These are phyloP conservation scores for Melanostigma gelatinosum DNA, from an alignment of 2,113 vertebrate genomes.

Conservation along the genomic window DNA sequence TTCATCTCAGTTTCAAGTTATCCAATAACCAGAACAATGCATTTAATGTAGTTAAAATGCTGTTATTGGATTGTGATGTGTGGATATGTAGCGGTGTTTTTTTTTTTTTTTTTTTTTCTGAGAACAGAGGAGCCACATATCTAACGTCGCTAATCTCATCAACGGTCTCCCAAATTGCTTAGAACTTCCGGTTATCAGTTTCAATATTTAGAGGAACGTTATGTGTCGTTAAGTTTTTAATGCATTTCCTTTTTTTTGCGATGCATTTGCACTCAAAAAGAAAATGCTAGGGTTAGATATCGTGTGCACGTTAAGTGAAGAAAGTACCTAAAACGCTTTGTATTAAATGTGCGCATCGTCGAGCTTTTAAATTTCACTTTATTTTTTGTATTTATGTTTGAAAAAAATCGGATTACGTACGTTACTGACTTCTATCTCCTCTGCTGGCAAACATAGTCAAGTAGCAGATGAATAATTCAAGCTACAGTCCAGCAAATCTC, in stretches of 20 bases:
- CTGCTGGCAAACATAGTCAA: not conserved
- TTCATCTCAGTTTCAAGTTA: not conserved
- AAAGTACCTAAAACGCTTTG: not conserved
- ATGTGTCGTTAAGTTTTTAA: too few relatives aligned
- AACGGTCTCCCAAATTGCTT: conserved; percentile 21
- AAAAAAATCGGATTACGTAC: not conserved
- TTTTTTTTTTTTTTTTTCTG: not conserved
- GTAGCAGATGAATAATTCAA: not conserved
- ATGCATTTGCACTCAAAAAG: not conserved
- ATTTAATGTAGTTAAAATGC: not conserved
- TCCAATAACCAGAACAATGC: accelerated
- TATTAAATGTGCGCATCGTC: not conserved
- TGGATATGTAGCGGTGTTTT: not conserved
- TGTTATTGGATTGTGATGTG: not conserved
- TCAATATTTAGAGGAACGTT: not conserved
- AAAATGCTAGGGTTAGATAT: not conserved
- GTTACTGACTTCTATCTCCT: not conserved
- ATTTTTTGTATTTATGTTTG: too few relatives aligned
- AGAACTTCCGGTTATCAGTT: conserved; percentile 39
- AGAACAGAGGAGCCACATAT: not conserved
- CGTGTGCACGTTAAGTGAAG: not conserved
- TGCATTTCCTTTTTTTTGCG: not conserved
- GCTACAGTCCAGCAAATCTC: not conserved
- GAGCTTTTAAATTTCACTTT: too few relatives aligned
- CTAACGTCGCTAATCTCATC: conserved; percentile 14